Base-by-base conservation (phyloP, 2,888 invertebrate genomes). In the Tinea semifulvella region DNA sequence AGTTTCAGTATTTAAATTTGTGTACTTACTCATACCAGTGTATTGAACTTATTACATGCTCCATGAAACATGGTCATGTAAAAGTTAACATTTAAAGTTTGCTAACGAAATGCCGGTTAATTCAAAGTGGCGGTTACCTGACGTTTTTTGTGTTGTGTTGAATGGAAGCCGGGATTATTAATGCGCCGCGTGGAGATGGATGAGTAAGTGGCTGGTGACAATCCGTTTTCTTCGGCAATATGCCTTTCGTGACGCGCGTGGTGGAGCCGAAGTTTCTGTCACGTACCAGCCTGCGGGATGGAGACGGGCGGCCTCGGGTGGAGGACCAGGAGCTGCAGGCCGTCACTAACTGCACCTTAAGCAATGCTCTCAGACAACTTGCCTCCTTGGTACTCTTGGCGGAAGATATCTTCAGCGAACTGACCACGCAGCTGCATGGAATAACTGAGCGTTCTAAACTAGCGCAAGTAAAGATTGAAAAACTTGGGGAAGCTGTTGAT, bases 181-280 rank as follows among this genome's bases (percentile, higher is more conserved):
- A 75, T 73, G 74, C 69, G 72, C 69, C 61, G 56, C 63, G 57
- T 61, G 60, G 67, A 63, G 60, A 77, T 79, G 79, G 75, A 67
- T 68, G 72, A 68, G 63, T 77, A 69, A 74, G 68, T 72, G 63
- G 58, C 17, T 31, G 55, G 57, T 53, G 56, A 56, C 57, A 13
- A 31, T 31, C 31, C 5, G 11, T 31, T 31, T 36, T 18, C n/a
- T 18, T 17, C n/a, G 42, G 67, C 70, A 83, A 81, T 56, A 94
- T 94, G 94, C 94, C 94, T 74, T 94, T 94, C 84, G 88, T 92
- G 66, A 88, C 91, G 68, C 88, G 93, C 60, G 87, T 88, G 60
- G 87, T 94, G 67, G 90, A 91, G 69, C 94, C 94, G 58, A 89
- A 88, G 65, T 88, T 83, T 80, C 77, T 94, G 68, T 89, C 92